Evolutionary conservation across 2,797 vertebrate genomes (phyloP), one percentile per base, ranked within the genome.

Genomic region (Rhadinocentrus ornatus): DNA sequence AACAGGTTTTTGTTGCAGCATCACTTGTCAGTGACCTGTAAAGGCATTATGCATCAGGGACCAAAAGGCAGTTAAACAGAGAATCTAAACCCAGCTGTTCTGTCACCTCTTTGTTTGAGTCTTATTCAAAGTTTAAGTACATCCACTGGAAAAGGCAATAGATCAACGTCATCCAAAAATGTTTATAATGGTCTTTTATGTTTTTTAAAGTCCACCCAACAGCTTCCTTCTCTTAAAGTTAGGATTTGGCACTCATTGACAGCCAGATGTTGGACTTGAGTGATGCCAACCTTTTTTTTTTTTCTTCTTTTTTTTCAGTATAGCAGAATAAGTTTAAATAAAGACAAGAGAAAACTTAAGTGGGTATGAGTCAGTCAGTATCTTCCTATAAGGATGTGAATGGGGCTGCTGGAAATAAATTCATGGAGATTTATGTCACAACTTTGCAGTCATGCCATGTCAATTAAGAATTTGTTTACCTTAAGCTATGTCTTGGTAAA

Each of bases 91-190:
- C 74, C 80, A 86, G 77, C 81, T 86, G 78, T 60, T 80, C 60
- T 69, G 64, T 59, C 48, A 50, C 65, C 39, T 72, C 66, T 53
- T 29, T 61, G 62, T 73, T 77, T 72, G 54, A 77, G 56, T 73
- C 37, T 68, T 15, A 48, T 32, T 71, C 55, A 59, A 29, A 34
- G 52, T 62, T 27, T 22, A n/a, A 73, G 63, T 26, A 15, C 55
- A 57, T 78, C 60, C 65, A 35, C 55, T 81, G 75, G 72, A 86
- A 86, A 87, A 70, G 62, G 68, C 72, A 65, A 90, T 88, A 76
- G 66, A 86, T 90, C 82, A 87, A 71, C 18, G 61, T 86, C 85
- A 86, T 63, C 82, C 75, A 91, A 73, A 87, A 74, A 86, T 87
- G 73, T 81, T 79, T 70, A 77, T 81, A 86, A 87, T 79, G 59